phyloP scores from a whole-genome alignment of 2,888 invertebrate species.

The Parelbella ahira region DNA sequence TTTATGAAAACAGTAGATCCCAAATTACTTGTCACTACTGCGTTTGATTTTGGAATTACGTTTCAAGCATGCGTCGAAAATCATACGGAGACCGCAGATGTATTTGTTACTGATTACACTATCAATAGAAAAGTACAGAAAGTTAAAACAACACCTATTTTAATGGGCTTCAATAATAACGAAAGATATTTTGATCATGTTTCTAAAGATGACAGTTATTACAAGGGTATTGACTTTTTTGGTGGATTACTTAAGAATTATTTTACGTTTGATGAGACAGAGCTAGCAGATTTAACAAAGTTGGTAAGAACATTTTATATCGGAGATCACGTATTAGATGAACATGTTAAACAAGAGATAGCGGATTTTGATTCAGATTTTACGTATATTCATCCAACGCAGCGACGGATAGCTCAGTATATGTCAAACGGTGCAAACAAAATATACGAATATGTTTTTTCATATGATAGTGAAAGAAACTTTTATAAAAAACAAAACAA shows the following conservation, averaged over 20 bases:
- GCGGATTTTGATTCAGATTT: constrained; percentile 38
- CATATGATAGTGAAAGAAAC: constrained; percentile 36
- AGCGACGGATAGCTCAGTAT: constrained; percentile 34
- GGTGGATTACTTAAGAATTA: constrained; percentile 15
- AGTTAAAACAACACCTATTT: constrained; percentile 38
- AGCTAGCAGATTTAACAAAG: constrained; percentile 31
- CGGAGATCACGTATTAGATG: constrained; percentile 33
- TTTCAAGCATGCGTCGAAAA: constrained; percentile 50
- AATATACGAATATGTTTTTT: constrained; percentile 37
- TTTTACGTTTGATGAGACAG: constrained; percentile 32
- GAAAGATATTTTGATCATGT: constrained; percentile 36
- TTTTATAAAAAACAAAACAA: constrained; percentile 1
- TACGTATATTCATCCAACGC: constrained; percentile 34
- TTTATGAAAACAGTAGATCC: constrained; percentile 37
- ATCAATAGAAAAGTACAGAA: constrained; percentile 38
- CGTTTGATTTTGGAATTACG: constrained; percentile 28
- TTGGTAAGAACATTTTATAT: constrained; percentile 37
- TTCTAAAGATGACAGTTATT: constrained; percentile 31
- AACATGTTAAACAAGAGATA: constrained; percentile 21
- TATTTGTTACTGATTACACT: constrained; percentile 42
- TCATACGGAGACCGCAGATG: constrained; percentile 39
- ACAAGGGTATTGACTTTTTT: constrained; percentile 35
- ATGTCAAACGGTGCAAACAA: constrained; percentile 32
- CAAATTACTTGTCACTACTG: constrained; percentile 37
- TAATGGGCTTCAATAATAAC: constrained; percentile 46